Base-by-base conservation (phyloP, 2,888 invertebrate species). In the Drosophila quinaria region DNA sequence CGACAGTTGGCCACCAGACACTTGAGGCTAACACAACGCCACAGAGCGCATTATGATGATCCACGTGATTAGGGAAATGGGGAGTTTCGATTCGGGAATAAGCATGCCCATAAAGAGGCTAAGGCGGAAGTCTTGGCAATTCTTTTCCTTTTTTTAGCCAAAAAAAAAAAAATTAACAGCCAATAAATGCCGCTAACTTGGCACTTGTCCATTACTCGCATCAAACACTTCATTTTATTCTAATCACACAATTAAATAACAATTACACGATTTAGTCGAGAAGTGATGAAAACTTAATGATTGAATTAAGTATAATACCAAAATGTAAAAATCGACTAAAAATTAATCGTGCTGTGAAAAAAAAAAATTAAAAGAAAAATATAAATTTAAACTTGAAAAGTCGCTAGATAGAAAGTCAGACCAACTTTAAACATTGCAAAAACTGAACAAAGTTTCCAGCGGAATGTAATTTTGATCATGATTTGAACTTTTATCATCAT, bases 1-100 rank as follows among this genome's bases (percentile, higher is more conserved):
- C 5, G 25, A 65, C 22, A 49, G 42, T 22, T 25, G 25, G 15
- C 4, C 72, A 70, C 61, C 33, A 22, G 67, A 58, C 71, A 73
- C 74, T 79, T 75, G 74, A 73, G 65, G 70, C 81, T 65, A 76
- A 73, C 81, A 81, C 71, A 86, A 80, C 50, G 81, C 74, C 84
- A 81, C 79, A 89, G 84, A 85, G 76, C 76, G 87, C 84, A 87
- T 89, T 87, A 87, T 76, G 89, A 72, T 83, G 73, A 88, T 89
- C 84, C 80, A 75, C 74, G 58, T 65, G 72, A 80, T 76, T 70
- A 71, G 72, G 74, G 51, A 56, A 50, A 42, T 55, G 31, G 62
- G 31, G 8, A 44, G 39, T 31, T 35, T 1, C 25, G 33, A 11
- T 19, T 31, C 11, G 19, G 29, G 17, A 42, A 22, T 41, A 37